These are phyloP conservation scores for Drosophila lacicola DNA, from an alignment of 2,888 invertebrate species.

Conservation along the genomic window DNA sequence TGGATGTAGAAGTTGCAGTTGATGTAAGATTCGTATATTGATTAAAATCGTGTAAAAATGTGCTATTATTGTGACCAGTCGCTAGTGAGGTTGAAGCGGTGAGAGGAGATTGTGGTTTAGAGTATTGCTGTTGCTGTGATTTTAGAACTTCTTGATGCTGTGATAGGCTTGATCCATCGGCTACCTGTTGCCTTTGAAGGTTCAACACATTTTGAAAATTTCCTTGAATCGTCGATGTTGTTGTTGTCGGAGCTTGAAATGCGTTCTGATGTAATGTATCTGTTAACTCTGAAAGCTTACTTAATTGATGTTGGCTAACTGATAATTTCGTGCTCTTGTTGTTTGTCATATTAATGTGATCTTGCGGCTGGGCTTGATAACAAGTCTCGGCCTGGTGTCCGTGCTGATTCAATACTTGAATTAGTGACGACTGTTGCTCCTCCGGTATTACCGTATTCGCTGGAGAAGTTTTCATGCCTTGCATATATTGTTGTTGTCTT, in stretches of 20 bases:
- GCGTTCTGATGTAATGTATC: conserved; percentile 25
- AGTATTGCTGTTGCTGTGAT: conserved; percentile 46
- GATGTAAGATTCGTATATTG: conserved; percentile 85
- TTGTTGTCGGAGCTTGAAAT: conserved; percentile 42
- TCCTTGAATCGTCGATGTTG: conserved; percentile 64
- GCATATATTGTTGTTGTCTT: conserved; percentile 5
- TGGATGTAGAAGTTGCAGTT: conserved; percentile 66
- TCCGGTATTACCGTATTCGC: conserved; percentile 56
- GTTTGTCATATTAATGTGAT: conserved; percentile 30
- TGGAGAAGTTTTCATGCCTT: conserved; percentile 22
- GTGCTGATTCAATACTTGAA: conserved; percentile 49
- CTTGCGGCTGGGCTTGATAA: conserved; percentile 41
- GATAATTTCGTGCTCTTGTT: conserved; percentile 47
- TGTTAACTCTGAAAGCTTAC: conserved; percentile 8
- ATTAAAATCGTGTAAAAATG: conserved; percentile 63
- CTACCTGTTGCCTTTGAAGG: conserved; percentile 68
- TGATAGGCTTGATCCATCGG: conserved; percentile 36
- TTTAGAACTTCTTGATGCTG: conserved; percentile 41
- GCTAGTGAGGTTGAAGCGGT: conserved; percentile 24
- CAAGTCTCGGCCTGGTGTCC: conserved; percentile 45
- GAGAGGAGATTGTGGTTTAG: conserved; percentile 48
- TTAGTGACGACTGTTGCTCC: conserved; percentile 34
- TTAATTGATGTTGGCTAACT: conserved; percentile 35
- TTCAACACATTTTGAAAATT: conserved; percentile 79
- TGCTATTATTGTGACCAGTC: conserved; percentile 22